These are phyloP conservation scores for Troilus luridus DNA, from an alignment of 2,888 invertebrate species.

Conservation along the genomic window DNA sequence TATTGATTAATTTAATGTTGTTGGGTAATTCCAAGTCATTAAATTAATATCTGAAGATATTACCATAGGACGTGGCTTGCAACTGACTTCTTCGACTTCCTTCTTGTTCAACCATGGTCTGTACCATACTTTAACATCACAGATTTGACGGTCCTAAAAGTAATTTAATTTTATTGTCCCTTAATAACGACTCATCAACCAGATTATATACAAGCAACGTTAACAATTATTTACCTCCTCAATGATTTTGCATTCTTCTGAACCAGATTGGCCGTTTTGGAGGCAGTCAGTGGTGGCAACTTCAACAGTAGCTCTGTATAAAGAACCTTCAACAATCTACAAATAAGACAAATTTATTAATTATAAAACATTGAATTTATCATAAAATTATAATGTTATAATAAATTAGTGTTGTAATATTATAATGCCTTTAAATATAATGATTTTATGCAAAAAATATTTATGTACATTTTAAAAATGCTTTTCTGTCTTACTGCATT, in stretches of 20 bases:
- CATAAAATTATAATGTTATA: too few relatives aligned
- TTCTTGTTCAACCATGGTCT: conserved; percentile 39
- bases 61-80: conserved; percentile 20
- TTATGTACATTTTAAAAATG: too few relatives aligned
- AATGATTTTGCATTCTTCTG: background rate
- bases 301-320: conserved; percentile 39
- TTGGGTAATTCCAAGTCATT: background rate
- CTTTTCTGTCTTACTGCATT: too few relatives aligned
- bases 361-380: background rate
- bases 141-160: conserved; percentile 17
- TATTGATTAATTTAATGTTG: background rate
- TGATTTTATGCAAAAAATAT: too few relatives aligned
- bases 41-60: background rate
- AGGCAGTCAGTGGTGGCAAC: conserved; percentile 11
- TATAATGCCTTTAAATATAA: too few relatives aligned
- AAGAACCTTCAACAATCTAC: conserved; percentile 39
- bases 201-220: background rate
- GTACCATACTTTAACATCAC: conserved; percentile 44
- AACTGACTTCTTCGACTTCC: background rate
- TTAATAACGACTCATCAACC: background rate
- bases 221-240: background rate
- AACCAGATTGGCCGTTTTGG: background rate
- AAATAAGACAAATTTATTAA: background rate
- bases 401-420: too few relatives aligned
- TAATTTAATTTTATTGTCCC: background rate